Base-by-base conservation (phyloP, 53 echinoderm and acorn worm species). In the Pentamera pediparva region DNA sequence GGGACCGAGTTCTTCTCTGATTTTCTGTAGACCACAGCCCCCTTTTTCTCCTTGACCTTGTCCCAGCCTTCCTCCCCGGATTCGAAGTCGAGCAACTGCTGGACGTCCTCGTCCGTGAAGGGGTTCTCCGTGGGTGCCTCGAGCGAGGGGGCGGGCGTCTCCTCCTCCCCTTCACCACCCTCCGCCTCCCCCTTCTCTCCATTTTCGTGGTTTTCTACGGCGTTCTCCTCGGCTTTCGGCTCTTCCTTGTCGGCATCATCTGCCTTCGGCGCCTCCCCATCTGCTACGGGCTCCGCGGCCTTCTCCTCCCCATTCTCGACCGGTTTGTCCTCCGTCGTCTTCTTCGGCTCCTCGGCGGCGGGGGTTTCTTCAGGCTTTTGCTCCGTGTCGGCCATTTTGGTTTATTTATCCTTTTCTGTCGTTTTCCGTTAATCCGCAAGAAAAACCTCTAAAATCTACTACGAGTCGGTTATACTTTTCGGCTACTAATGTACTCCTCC, bases 31-130 rank as follows among this genome's bases (percentile, higher is more conserved):
- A 89, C 59, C 29, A 88, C 78, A 31, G 79, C 89, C 30, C 89
- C 93, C 64, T 92, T 92, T 55, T 89, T 86, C 37, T 92, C 89
- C 81, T 92, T 92, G 21, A 86, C 82, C 51, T 86, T 92, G 47
- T 92, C 89, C 93, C 93, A 92, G 3, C 93, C 93, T 41, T 91
- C 92, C 67, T 91, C 92, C n/a, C 75, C 79, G 29, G 89, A 86
- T 27, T 83, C 88, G n/a, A 86, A 70, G 34, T 89, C 89, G 21
- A 86, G 75, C 61, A 92, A 67, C 19, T 92, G 86, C 35, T 92
- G 86, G 39, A 89, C 74, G 78, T 92, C 93, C 27, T 92, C 93
- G 59, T 92, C 93, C 1, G 81, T 84, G 45, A 92, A 83, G 35
- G 93, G 93, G 81, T 92, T 92, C 54, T 92, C 93, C 45, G 78